Base-by-base conservation (phyloP, 2,113 vertebrate species). In the Triplophysa siluroides region DNA sequence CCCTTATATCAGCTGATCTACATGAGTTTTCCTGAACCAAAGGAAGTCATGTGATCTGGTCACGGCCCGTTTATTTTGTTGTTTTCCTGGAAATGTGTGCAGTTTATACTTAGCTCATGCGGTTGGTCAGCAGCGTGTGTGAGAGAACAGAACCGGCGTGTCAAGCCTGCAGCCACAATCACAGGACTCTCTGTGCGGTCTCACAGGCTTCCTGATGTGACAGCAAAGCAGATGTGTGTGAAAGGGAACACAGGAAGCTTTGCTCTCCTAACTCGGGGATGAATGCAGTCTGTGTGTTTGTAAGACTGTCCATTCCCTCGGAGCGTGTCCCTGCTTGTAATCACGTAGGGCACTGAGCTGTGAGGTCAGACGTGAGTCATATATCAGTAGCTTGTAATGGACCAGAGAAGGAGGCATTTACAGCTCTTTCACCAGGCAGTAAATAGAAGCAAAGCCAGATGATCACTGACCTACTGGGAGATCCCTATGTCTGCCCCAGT, bases 401-500 rank as follows among this genome's bases (percentile, higher is more conserved):
- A 64, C 52, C 24, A 16, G 14, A 45, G 78, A 23, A 33, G 23
- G 43, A 76, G 83, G 68, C 41, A 67, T 87, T 86, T 87, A 83
- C 13, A 70, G 83, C 76, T 58, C 76, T 84, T 81, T 89, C 86
- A 85, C 60, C 86, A 84, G 14, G 83, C 75, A 81, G 56, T 75
- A 62, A 83, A 70, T 56, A 80, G 54, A 61, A 71, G 58, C 33
- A 7, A 45, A 52, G 45, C 52, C 56, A 26, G 29, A 52, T 52
- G 11, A 24, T 9, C 33, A 16, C 26, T 6, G 26, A 45, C 16
- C 72, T 43, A 61, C 76, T 33, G 64, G 9, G 43, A 78, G 19
- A 66, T 70, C 76, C 23, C 33, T 38, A 38, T 38, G 33, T 38
- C 33, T 38, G 43, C n/a, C 33, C 65, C 3, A 41, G 2, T 76